Conservation (phyloP, 1,140 invertebrate genomes). For the Cylas formicarius region DNA sequence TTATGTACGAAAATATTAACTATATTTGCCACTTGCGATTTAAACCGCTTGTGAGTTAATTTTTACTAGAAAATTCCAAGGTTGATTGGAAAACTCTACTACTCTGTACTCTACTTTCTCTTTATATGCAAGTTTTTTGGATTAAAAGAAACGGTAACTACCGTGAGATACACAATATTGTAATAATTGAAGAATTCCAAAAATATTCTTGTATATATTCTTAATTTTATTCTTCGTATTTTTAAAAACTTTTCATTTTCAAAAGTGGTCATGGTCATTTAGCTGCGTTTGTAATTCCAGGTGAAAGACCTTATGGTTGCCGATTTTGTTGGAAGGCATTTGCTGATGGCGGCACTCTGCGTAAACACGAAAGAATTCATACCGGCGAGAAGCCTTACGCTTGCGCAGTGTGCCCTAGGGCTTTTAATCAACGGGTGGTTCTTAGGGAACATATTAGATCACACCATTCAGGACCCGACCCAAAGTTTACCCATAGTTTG, state of each 20-base stretch:
- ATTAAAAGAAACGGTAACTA: too few species aligned
- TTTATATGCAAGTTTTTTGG: too few species aligned
- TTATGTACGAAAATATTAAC: too few species aligned
- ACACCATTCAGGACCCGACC: conserved; percentile 71
- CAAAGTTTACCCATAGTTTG: conserved; percentile 45
- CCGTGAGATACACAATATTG: too few species aligned
- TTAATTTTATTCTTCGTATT: conserved; percentile 3
- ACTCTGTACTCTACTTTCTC: too few species aligned
- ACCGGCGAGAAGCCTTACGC: conserved; percentile 93
- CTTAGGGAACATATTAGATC: conserved; percentile 68
- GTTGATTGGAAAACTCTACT: too few species aligned
- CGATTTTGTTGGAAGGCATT: conserved; percentile 98
- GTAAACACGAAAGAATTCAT: conserved; percentile 96
- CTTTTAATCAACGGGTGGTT: conserved; percentile 78
- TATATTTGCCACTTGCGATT: too few species aligned
- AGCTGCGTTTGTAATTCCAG: conserved; percentile 12
- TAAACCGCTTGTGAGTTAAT: too few species aligned
- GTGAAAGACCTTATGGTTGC: conserved; percentile 73
- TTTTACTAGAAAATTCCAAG: too few species aligned
- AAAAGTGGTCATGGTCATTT: too few species aligned
- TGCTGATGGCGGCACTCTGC: conserved; percentile 93
- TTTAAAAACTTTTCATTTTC: neutral
- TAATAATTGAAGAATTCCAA: neutral
- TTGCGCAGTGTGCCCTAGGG: conserved; percentile 86
- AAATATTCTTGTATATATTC: neutral